Evolutionary conservation across 2,888 invertebrate species (phyloP).

Genomic region (Cremastinae sp.): DNA sequence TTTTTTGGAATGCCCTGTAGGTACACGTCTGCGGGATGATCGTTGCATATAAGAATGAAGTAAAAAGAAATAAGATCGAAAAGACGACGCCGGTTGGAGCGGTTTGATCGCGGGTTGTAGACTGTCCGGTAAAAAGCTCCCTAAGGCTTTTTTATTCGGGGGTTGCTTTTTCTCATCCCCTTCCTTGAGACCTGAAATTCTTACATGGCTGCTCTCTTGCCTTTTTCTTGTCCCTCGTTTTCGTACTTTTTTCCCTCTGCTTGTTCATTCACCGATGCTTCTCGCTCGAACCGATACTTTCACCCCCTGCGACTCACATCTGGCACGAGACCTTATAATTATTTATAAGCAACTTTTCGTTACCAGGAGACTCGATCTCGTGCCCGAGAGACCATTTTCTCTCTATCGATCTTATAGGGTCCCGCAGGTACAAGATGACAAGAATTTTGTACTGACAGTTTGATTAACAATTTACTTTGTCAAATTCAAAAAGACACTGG

Average conservation of each 20-base stretch:
- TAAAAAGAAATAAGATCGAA: conserved; percentile 17
- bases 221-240: conserved; percentile 22
- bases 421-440: conserved; percentile 17
- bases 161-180: conserved; percentile 32
- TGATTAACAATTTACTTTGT: conserved; percentile 48
- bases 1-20: background rate
- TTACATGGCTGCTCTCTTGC: conserved; percentile 13
- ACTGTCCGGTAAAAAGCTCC: conserved; percentile 47
- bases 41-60: conserved; percentile 17
- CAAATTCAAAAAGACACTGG: conserved; percentile 10
- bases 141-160: conserved; percentile 23
- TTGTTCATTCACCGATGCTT: conserved; percentile 27
- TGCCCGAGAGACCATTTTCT: background rate
- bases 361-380: conserved; percentile 3
- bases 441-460: conserved; percentile 18
- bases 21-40: background rate
- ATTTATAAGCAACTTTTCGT: conserved; percentile 65
- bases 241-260: conserved; percentile 22
- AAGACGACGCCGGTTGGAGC: conserved; percentile 36
- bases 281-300: conserved; percentile 52
- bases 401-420: background rate
- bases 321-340: conserved; percentile 66
- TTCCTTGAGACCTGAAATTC: conserved; percentile 13
- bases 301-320: conserved; percentile 62
- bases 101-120: conserved; percentile 31